These are phyloP conservation scores for Diachrysia chrysitis DNA, from an alignment of 2,888 invertebrate genomes.

Conservation along the genomic window DNA sequence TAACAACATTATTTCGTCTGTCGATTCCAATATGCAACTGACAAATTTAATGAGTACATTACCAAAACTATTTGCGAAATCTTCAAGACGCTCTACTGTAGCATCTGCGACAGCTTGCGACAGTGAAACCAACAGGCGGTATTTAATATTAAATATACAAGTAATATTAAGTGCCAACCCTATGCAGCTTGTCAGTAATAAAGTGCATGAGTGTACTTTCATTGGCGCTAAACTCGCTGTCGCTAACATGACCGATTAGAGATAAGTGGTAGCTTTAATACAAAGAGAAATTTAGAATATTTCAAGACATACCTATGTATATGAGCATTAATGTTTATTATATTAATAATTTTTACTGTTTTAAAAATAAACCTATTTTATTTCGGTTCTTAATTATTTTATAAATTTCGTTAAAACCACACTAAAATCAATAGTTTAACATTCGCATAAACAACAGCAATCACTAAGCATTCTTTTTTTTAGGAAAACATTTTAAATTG, in stretches of 20 bases:
- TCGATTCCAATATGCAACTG: too few species aligned
- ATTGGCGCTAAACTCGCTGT: constrained; percentile 28
- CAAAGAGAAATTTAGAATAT: constrained; percentile 17
- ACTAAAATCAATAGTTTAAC: too few species aligned
- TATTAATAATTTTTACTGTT: too few species aligned
- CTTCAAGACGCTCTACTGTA: neutral
- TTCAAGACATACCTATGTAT: neutral
- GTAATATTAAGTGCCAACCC: constrained; percentile 30
- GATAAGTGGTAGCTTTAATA: constrained; percentile 12
- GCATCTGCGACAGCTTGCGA: neutral
- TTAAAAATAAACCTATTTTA: too few species aligned
- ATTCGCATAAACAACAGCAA: too few species aligned
- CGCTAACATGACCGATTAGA: constrained; percentile 37
- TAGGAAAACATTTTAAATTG: neutral
- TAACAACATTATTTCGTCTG: neutral
- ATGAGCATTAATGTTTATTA: neutral
- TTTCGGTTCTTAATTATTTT: too few species aligned
- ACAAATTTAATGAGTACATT: neutral
- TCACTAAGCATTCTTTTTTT: too few species aligned
- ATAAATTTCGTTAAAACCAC: too few species aligned
- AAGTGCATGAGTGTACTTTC: constrained; percentile 43
- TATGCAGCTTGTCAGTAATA: constrained; percentile 8
- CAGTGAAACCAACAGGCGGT: neutral
- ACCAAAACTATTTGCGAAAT: neutral
- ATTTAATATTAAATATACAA: constrained; percentile 2